Base-by-base conservation (phyloP, 2,113 vertebrate species). In the Thryonomys swinderianus region DNA sequence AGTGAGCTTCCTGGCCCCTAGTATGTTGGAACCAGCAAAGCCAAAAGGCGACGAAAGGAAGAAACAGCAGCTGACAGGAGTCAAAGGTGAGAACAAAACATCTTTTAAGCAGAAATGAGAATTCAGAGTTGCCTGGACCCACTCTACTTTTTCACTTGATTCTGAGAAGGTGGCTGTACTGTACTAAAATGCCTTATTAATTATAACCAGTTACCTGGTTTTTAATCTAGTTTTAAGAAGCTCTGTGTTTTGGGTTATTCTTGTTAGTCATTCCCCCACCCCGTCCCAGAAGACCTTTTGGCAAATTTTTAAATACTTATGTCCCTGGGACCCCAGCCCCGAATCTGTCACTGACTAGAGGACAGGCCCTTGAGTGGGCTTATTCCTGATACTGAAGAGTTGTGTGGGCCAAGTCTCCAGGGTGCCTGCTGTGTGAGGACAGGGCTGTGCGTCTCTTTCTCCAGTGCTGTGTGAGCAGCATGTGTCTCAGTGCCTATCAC, bases 21-120 rank as follows among this genome's bases (percentile, higher is more conserved):
- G 45, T 8, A 88, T 61, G 16, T 0, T 45, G 37, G 61, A 91
- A n/a, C 14, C 7, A 61, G 67, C 74, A 89, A 66, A n/a, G 85
- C 20, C 84, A 59, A 48, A 21, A 86, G 83, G 55, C 42, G 73
- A 61, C 62, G 61, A 48, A 1, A 67, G 40, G 51, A 87, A 66
- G 90, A 34, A 66, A 40, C 9, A 61, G 64, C 53, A 23, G 61
- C 48, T 40, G 25, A 83, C 18, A 55, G 7, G n/a, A 81, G 45
- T 76, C 51, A 81, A 48, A 21, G 30, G 12, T 37, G 66, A 73
- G 84, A 81, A 90, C 48, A 32, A 42, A 93, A 69, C 45, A 53
- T 34, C 87, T 66, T 90, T 53, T 71, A 45, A 81, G 20, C 40
- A 95, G 45, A 93, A 71, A 59, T 62, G 9, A 92, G 71, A 95